Base-by-base conservation (phyloP, 2,797 vertebrate species). In the Xenentodon cancila region DNA sequence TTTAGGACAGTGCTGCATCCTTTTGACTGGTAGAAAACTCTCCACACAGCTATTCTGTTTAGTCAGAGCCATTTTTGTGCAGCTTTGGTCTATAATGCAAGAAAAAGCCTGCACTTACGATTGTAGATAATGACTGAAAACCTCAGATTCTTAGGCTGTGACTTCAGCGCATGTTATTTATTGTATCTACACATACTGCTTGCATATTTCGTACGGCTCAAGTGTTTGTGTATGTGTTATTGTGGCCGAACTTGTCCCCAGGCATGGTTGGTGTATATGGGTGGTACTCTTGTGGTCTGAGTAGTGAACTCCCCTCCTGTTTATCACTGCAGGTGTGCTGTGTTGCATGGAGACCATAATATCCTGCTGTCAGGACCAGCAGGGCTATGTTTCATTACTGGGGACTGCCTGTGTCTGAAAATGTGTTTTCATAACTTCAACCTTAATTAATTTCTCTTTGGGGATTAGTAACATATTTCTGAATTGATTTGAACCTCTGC, bases 291-390 rank as follows among this genome's bases (percentile, higher is more conserved):
- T 54, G 54, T 64, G 43, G 58, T 64, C 44, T n/a, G 7, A 3
- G 42, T 65, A 25, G 25, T 25, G 25, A 2, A 43, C 27, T 53
- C 37, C 54, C 62, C 66, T 59, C 61, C 57, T 53, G 51, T 64
- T 56, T 3, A 22, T 30, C 50, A 56, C 63, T 16, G 58, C 59
- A 59, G 73, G 78, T 71, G 59, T 64, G 53, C 53, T 2, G 8
- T 44, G 67, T 82, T 85, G 61, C 81, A 76, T 64, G 67, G 87
- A 80, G 61, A 86, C 77, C 16, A 50, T 52, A 80, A 48, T 56
- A 71, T 85, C 75, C 64, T 48, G 51, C 20, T 27, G 55, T 55
- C 42, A 53, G 63, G 52, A 64, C 54, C 20, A 56, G 48, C 13
- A 45, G 21, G 60, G 53, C 46, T 55, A 20, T 45, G 62, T 46